Evolutionary conservation across 2,113 vertebrate species (phyloP), one percentile per base, ranked within the genome.

Genomic region (Bothrops jararaca): DNA sequence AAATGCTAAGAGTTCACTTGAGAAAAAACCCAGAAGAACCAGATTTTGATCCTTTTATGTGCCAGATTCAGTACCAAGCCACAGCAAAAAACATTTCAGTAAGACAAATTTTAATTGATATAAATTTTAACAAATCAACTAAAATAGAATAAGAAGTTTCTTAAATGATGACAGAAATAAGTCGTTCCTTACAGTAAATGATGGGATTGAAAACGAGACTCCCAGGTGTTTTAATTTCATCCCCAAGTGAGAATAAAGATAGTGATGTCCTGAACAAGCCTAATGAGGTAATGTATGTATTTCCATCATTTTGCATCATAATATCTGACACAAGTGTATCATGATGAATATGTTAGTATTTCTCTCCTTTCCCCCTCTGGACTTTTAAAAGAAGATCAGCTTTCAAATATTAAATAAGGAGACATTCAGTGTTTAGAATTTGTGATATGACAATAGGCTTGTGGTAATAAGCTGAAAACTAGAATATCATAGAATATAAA

Each of bases 1-100:
- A 93, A 57, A 94, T 95, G 89, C 92, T 98, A 92, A 93, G 42
- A n/a, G 90, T 98, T 93, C 85, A 85, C 10, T 98, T 98, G 98
- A 34, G 26, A 56, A 92, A 15, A 48, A 94, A 45, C 45, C 92
- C 20, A 1, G 0, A 54, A 18, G 2, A 20, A 34, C 42, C 24
- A 86, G 5, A 0, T 48, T 39, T 0, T 1, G 5, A 57, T 7
- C 2, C 0, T 48, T 0, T 10, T 7, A 26, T 5, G 1, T 98
- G 96, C 69, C 64, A 26, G 1, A 26, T 98, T 95, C 95, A 57
- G 9, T 97, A 97, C 92, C 97, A 91, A 95, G 95, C 93, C n/a
- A 57, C 95, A 8, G 94, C 95, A 91, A 96, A 95, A 91, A 91
- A 94, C 87, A 13, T 54, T 18, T 96, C 89, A 34, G 98, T 98